Conservation (phyloP, 2,113 vertebrate genomes). For the Pelecanus crispus region DNA sequence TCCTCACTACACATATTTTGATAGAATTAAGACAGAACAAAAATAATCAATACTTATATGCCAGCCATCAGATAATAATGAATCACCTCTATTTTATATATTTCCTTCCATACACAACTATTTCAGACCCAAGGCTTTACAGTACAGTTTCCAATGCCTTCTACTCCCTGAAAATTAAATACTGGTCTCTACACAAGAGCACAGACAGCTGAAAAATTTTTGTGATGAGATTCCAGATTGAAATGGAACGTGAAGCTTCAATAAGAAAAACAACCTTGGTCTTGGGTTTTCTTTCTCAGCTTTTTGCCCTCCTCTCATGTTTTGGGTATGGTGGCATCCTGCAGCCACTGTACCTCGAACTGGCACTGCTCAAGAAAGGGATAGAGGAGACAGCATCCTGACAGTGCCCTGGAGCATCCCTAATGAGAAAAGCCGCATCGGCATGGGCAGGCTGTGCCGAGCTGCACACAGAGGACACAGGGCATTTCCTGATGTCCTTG, state of each 20-base stretch:
- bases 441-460: not conserved
- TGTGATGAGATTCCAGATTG: not conserved
- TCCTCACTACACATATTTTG: not conserved
- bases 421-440: not conserved
- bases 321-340: not conserved
- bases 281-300: not conserved
- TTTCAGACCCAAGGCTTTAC: not conserved
- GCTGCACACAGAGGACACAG: rapidly evolving
- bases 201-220: not conserved
- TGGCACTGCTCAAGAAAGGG: not conserved
- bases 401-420: not conserved
- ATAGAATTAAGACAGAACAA: not conserved
- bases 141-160: not conserved
- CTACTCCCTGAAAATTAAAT: not conserved
- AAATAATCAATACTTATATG: not conserved
- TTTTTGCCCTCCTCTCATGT: rapidly evolving
- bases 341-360: not conserved
- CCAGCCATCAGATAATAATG: not conserved
- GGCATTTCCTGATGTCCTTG: not conserved
- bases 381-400: not conserved
- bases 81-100: not conserved
- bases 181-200: not conserved
- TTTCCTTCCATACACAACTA: not conserved
- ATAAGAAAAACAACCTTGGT: not conserved
- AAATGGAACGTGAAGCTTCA: not conserved